Conservation (phyloP, 2,888 invertebrate species). For the Augiades crinisus region DNA sequence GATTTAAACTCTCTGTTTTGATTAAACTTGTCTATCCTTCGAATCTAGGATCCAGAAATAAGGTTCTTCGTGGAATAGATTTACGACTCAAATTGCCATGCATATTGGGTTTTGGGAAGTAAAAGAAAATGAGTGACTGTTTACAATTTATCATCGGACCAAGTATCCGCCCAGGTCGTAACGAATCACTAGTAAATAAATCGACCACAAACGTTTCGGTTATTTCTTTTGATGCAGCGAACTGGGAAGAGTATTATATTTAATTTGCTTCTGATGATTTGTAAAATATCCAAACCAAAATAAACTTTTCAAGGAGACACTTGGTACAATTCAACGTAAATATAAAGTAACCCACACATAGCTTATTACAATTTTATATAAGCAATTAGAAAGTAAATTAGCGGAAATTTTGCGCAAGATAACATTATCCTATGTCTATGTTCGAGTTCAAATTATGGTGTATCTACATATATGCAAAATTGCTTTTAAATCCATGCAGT, state of each 20-base stretch:
- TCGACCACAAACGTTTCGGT: conserved; percentile 74
- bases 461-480: too few species aligned
- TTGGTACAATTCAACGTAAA: not conserved
- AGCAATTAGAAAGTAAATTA: too few species aligned
- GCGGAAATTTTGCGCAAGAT: too few species aligned
- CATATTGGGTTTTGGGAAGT: conserved; percentile 31
- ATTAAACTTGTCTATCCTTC: conserved; percentile 30
- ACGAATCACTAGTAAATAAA: conserved; percentile 79
- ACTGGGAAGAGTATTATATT: conserved; percentile 47
- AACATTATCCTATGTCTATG: too few species aligned
- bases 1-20: conserved; percentile 37
- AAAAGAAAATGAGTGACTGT: conserved; percentile 64
- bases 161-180: conserved; percentile 78
- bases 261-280: conserved; percentile 40
- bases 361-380: too few species aligned
- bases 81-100: conserved; percentile 42
- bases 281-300: conserved; percentile 28
- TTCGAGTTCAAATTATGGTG: too few species aligned
- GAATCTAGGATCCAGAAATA: conserved; percentile 1
- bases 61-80: conserved; percentile 35
- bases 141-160: conserved; percentile 73
- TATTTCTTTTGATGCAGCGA: conserved; percentile 62
- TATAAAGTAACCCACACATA: too few species aligned
- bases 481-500: too few species aligned
- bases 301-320: not conserved